Base-by-base conservation (phyloP, 2,888 invertebrate genomes). In the Xestia ashworthii region DNA sequence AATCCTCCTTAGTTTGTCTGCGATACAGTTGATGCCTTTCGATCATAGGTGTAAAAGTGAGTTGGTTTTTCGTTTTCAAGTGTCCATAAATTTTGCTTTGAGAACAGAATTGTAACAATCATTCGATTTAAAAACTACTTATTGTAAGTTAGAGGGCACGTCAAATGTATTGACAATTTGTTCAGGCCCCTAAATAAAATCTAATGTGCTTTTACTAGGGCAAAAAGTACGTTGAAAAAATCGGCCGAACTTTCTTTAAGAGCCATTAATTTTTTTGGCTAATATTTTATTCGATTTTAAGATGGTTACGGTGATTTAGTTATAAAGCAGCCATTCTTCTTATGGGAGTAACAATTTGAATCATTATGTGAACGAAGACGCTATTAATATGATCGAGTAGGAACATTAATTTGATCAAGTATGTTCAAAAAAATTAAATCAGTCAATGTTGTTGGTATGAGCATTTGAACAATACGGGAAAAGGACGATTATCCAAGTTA, bases 71-170 rank as follows among this genome's bases (percentile, higher is more conserved):
- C 38, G 70, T 67, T 82, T 83, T 80, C 84, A 85, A 88, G 82
- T 90, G 89, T 89, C 89, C 79, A 94, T 94, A 95, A 95, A 95
- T 94, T 86, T 90, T 86, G 81, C 89, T 90, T 90, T 87, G 84
- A 89, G 74, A 90, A 91, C 91, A 92, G 92, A 95, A 94, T 87
- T 94, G 94, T 94, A 95, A 94, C 95, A 95, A 95, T 93, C 89
- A 90, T 77, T 80, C 84, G 88, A 89, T 93, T 95, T 93, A 90
- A 93, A 92, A 92, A 89, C 90, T 91, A 89, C 89, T 93, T 93
- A 92, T 92, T 92, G 91, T 82, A 79, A 77, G 64, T 79, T 71
- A 74, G 55, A 82, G 92, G 94, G 95, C 93, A 93, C 93, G 94
- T 95, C 94, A 93, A 94, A 94, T 94, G 91, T 91, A 90, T 92